phyloP scores from a whole-genome alignment of 2,113 vertebrate species.

The Oryzias curvinotus region DNA sequence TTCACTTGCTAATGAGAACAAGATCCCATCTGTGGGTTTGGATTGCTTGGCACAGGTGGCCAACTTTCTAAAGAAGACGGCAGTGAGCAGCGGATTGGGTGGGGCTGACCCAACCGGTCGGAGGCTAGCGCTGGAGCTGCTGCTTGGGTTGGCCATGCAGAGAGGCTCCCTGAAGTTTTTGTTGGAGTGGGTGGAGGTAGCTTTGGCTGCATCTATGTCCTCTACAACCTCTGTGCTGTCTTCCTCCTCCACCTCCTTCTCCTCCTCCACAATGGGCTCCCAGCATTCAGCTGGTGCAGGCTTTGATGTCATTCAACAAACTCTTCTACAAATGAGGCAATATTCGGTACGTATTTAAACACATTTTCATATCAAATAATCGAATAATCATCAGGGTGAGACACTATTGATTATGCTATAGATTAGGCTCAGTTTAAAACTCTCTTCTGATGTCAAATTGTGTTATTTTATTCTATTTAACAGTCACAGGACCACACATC shows the following conservation, averaged over 20 bases:
- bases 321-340: constrained; percentile 80
- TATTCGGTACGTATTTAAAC: constrained; percentile 72
- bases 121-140: constrained; percentile 77
- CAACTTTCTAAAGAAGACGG: constrained; percentile 80
- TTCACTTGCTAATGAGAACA: constrained; percentile 82
- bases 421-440: not conserved
- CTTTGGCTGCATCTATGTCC: constrained; percentile 72
- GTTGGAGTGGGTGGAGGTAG: constrained; percentile 83
- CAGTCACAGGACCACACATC: not conserved
- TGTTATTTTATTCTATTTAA: not conserved
- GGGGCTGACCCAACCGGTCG: constrained; percentile 76
- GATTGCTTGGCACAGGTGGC: constrained; percentile 81
- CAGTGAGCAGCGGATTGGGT: constrained; percentile 68
- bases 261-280: constrained; percentile 45
- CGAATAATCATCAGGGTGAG: not conserved
- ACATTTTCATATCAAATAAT: not conserved
- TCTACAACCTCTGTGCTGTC: constrained; percentile 50
- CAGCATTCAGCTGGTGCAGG: constrained; percentile 66
- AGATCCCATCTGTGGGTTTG: constrained; percentile 80
- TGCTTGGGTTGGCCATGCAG: constrained; percentile 80
- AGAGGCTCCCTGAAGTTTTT: constrained; percentile 80
- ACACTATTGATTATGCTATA: not conserved
- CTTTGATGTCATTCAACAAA: constrained; percentile 78
- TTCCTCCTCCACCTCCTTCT: constrained; percentile 54
- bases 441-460: not conserved